Base-by-base conservation (phyloP, 2,888 invertebrate species). In the Nesidiocoris tenuis region DNA sequence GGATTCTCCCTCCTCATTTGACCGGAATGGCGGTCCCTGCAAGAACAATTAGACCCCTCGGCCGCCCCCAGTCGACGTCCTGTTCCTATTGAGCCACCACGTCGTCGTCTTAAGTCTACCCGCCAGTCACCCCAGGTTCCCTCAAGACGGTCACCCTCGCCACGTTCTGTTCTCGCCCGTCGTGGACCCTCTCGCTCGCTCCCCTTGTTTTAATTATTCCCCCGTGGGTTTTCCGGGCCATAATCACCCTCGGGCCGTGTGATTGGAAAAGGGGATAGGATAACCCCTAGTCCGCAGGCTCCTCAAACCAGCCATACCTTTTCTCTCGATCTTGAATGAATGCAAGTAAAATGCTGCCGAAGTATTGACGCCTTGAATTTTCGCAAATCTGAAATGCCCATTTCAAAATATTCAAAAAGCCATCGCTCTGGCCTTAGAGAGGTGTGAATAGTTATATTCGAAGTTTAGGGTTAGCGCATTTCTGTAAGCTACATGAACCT, bases 241-340 rank as follows among this genome's bases (percentile, higher is more conserved):
- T 74, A 66, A 74, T 74, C 74, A 74, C 74, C 74, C 65, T 24
- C 19, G 66, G 39, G 74, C 65, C 66, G 65, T 64, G 74, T 74
- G 74, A 74, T 74, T 74, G 74, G 74, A 74, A 74, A 74, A 66
- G 74, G 74, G 74, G 21, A 39, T 7, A 7, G 39, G 39, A 12
- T 39, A 39, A 39, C 39, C 12, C 39, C 39, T 39, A 3, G 39
- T 12, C 39, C 3, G 12, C 39, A 3, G 39, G 12, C 39, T 39
- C 39, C 39, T n/a, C n/a, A n/a, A n/a, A n/a, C n/a, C n/a, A n/a
- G n/a, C n/a, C n/a, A n/a, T n/a, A n/a, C n/a, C n/a, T n/a, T n/a
- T n/a, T n/a, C n/a, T n/a, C n/a, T n/a, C n/a, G n/a, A n/a, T n/a
- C n/a, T n/a, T n/a, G n/a, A n/a, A n/a, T n/a, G n/a, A n/a, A n/a